A percentile compares a stretch with the other conserved stretches of the same genome.
phyloP scores from a whole-genome alignment of 1,140 invertebrate species.

The Thereuonema tuberculata region DNA sequence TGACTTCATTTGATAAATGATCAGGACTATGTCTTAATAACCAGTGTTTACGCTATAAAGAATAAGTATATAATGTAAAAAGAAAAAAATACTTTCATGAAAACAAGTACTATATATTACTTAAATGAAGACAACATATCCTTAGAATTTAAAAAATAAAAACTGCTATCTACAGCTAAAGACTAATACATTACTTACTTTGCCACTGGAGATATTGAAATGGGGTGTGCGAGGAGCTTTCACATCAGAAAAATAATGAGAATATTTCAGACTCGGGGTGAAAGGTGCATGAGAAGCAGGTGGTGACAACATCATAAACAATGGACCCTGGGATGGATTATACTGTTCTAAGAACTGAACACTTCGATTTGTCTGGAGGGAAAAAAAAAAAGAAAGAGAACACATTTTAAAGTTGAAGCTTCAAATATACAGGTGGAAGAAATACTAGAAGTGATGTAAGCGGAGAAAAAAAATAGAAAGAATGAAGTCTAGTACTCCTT shows the following conservation, averaged over 20 bases:
- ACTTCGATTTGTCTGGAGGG: conserved; percentile 24
- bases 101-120: background rate
- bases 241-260: conserved; percentile 41
- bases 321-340: conserved; percentile 35
- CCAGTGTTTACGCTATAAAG: background rate
- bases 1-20: background rate
- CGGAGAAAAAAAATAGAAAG: too few species aligned
- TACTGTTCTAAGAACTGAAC: conserved; percentile 39
- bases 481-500: too few species aligned
- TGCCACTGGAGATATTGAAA: conserved; percentile 46
- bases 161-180: too few species aligned
- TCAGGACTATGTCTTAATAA: background rate
- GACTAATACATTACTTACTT: too few species aligned
- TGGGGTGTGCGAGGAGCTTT: conserved; percentile 51
- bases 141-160: too few species aligned
- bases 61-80: background rate
- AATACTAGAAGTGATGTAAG: too few species aligned
- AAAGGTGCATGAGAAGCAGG: conserved; percentile 74
- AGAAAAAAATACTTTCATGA: background rate
- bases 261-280: conserved; percentile 56
- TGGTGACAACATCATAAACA: conserved; percentile 69
- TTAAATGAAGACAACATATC: background rate
- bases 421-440: too few species aligned
- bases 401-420: too few species aligned
- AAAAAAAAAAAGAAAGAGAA: too few species aligned